Percentiles rank a stretch among this genome's conserved stretches.
These are phyloP conservation scores for Actias luna DNA, from an alignment of 2,888 invertebrate species.

Conservation along the genomic window DNA sequence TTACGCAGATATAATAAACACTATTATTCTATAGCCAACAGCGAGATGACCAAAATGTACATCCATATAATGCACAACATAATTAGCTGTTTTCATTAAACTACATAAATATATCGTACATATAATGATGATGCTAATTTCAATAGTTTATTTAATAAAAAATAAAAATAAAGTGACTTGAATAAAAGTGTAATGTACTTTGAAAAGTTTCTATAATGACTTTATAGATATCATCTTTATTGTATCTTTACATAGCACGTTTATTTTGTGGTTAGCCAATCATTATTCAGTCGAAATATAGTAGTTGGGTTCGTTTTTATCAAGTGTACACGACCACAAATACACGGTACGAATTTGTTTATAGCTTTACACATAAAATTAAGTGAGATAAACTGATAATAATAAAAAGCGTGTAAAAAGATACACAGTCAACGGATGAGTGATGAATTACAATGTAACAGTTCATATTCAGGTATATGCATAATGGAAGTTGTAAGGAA, in stretches of 20 bases:
- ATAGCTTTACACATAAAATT: not conserved
- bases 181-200: not conserved
- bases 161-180: not conserved
- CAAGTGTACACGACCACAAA: not conserved
- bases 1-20: slow-evolving; percentile 11
- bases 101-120: too few species aligned
- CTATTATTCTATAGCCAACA: not conserved
- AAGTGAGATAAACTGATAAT: not conserved
- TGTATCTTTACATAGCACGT: not conserved
- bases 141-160: too few species aligned
- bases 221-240: too few species aligned
- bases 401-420: too few species aligned
- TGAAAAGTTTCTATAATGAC: not conserved
- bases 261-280: not conserved
- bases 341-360: not conserved
- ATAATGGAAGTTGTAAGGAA: not conserved
- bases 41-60: not conserved
- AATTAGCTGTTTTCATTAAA: not conserved
- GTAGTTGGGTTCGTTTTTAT: too few species aligned
- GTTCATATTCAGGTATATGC: not conserved
- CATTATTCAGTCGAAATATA: too few species aligned
- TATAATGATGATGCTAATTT: too few species aligned
- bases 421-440: too few species aligned
- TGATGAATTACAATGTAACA: too few species aligned
- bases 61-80: not conserved